These are phyloP conservation scores for Melanotaenia duboulayi DNA, from an alignment of 2,113 vertebrate genomes.

Conservation along the genomic window DNA sequence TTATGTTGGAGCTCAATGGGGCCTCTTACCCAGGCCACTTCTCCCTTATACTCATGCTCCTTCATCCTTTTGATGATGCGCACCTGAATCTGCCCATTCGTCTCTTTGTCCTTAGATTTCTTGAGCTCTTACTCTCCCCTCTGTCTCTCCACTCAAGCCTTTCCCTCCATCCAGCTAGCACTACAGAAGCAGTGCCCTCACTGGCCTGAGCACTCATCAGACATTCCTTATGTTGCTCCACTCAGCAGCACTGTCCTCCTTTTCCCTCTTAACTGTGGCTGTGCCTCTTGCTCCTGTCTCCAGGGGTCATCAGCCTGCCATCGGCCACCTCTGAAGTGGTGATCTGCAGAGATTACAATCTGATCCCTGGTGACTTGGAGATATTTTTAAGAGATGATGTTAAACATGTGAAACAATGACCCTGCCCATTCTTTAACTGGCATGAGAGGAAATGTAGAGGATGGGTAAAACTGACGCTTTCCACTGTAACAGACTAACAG, in stretches of 20 bases:
- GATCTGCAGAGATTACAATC: slow-evolving; percentile 69
- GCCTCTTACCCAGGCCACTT: slow-evolving; percentile 29
- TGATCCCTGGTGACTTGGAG: slow-evolving; percentile 69
- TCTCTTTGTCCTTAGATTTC: neutral
- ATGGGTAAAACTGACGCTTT: slow-evolving; percentile 24
- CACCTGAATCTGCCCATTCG: slow-evolving; percentile 13
- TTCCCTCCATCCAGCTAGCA: slow-evolving; percentile 34
- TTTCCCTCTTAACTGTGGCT: slow-evolving; percentile 52
- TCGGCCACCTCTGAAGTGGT: slow-evolving; percentile 66
- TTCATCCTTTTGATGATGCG: slow-evolving; percentile 1
- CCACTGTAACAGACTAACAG: neutral
- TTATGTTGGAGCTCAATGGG: slow-evolving; percentile 39
- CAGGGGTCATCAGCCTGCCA: slow-evolving; percentile 73
- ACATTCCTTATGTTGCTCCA: slow-evolving; percentile 67
- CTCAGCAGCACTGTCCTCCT: slow-evolving; percentile 62
- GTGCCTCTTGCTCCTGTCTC: slow-evolving; percentile 70
- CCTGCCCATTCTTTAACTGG: slow-evolving; percentile 17
- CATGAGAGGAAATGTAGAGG: slow-evolving; percentile 30
- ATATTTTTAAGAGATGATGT: slow-evolving; percentile 82
- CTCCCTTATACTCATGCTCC: slow-evolving; percentile 6
- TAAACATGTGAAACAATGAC: slow-evolving; percentile 75
- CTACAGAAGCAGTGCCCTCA: slow-evolving; percentile 42
- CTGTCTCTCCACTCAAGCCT: slow-evolving; percentile 4
- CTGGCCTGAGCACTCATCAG: slow-evolving; percentile 60
- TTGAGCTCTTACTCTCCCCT: neutral